Conservation (phyloP, 2,113 vertebrate genomes). For the Muntiacus reevesi region DNA sequence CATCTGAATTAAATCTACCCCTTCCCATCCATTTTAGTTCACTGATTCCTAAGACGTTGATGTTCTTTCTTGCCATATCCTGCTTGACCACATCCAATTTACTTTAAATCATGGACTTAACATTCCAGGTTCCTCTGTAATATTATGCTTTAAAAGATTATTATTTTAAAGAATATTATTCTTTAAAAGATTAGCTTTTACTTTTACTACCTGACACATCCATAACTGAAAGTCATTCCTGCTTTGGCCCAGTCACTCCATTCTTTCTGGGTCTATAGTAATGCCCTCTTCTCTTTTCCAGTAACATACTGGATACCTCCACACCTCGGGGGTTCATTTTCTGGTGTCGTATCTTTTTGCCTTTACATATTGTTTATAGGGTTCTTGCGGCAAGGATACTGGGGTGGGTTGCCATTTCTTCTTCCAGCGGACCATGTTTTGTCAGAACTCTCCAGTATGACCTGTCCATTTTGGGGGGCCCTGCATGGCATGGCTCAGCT, state of each 20-base stretch:
- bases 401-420: neutral
- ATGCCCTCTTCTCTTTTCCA: neutral
- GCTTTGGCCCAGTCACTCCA: neutral
- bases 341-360: neutral
- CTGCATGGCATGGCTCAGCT: neutral
- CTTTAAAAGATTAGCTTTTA: neutral
- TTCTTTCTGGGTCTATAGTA: neutral
- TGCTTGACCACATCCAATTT: neutral
- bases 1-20: neutral
- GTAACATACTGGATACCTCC: neutral
- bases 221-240: neutral
- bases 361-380: neutral
- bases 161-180: neutral
- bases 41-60: neutral
- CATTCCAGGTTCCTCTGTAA: neutral
- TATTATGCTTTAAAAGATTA: neutral
- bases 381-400: neutral
- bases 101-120: neutral
- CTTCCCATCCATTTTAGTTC: neutral
- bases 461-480: neutral
- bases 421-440: neutral
- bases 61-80: neutral
- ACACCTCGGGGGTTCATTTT: neutral
- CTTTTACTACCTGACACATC: neutral
- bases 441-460: neutral